These are phyloP conservation scores for Catocala fraxini DNA, from an alignment of 2,888 invertebrate genomes.

Conservation along the genomic window DNA sequence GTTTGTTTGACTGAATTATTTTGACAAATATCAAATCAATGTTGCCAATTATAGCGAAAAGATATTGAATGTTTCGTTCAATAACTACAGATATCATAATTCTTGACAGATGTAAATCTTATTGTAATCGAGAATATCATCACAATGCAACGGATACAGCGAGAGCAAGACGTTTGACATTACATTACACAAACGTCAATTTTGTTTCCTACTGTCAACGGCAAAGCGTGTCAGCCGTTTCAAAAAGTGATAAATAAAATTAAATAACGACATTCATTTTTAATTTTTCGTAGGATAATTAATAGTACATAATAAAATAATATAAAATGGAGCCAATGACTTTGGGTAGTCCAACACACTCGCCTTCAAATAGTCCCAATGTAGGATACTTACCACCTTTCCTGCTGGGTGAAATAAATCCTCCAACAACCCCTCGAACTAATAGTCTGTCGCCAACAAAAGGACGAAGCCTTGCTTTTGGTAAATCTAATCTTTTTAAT, in stretches of 20 bases:
- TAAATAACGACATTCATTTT: constrained; percentile 27
- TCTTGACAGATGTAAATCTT: constrained; percentile 5
- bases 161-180: not conserved
- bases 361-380: constrained; percentile 89
- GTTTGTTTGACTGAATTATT: constrained; percentile 82
- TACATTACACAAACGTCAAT: constrained; percentile 8
- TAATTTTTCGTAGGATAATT: constrained; percentile 10
- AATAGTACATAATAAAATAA: not conserved
- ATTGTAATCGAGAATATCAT: not conserved
- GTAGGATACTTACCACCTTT: constrained; percentile 93
- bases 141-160: not conserved
- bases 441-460: constrained; percentile 89
- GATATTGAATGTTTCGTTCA: constrained; percentile 28
- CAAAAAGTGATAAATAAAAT: constrained; percentile 31
- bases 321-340: constrained; percentile 94
- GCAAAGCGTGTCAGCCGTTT: constrained; percentile 40
- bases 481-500: constrained; percentile 69
- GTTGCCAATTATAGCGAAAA: constrained; percentile 50
- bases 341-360: constrained; percentile 92
- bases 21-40: constrained; percentile 62
- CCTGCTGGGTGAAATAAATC: constrained; percentile 91
- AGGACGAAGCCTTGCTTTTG: constrained; percentile 86
- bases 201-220: constrained; percentile 29
- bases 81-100: constrained; percentile 9
- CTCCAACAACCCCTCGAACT: constrained; percentile 85